Base-by-base conservation (phyloP, 2,888 invertebrate species). In the Leptothorax acervorum region DNA sequence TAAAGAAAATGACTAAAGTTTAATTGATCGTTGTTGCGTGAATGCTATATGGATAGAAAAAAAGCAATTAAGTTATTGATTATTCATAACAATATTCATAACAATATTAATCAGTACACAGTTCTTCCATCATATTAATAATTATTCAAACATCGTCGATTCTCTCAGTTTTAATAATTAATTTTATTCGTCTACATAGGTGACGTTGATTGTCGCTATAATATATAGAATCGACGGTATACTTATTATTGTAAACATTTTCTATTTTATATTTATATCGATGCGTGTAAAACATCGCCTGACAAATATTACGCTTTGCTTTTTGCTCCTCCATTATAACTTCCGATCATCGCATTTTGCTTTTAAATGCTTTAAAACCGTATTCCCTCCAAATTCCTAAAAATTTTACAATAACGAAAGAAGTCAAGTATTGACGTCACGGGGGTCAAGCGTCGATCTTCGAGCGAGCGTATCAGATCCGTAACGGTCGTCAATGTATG, bases 131-230 rank as follows among this genome's bases (percentile, higher is more conserved):
- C 8, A n/a, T n/a, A 62, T 45, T n/a, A 31, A 45, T n/a, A 48
- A 12, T 60, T 45, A 12, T 35, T 15, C 53, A n/a, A 18, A 28
- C 18, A 1, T 15, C n/a, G 11, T 1, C 4, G n/a, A 31, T n/a
- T 31, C 18, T 60, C n/a, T 74, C 28, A 45, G n/a, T 8, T 74
- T 73, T 31, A 68, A 68, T 68, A 68, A 48, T 31, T 31, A 42
- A 48, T 28, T 45, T 15, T 4, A 4, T 9, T 2, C 2, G 3
- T 18, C 9, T 8, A 45, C 8, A 45, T 28, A 18, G 28, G 23
- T 1, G 3, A 42, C 8, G 9, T 55, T 57, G 2, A 73, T 28
- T 45, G 3, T n/a, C 6, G 6, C 57, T 57, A 1, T 12, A 39
- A 11, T 57, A 1, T 12, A 39, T 18, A 18, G 3, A 23, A 28